A percentile compares a stretch with the other conserved stretches of the same genome.
These are phyloP conservation scores for Enteromius thamalakanensis DNA, from an alignment of 2,797 vertebrate species.

Conservation along the genomic window DNA sequence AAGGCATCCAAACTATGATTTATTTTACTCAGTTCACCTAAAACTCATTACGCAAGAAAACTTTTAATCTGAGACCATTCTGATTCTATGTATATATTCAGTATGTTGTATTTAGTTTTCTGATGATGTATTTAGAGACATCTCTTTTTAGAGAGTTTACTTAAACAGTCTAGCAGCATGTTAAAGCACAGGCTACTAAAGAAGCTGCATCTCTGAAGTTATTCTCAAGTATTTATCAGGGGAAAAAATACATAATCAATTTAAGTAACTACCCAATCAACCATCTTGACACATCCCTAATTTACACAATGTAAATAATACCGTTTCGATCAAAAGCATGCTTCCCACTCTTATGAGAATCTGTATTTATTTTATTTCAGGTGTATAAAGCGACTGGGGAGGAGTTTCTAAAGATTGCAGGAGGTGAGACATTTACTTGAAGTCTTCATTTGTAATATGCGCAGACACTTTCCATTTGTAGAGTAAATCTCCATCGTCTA, in stretches of 20 bases:
- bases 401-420: slow-evolving; percentile 97
- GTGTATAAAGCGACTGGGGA: slow-evolving; percentile 98
- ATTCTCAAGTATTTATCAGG: background rate
- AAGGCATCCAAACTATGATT: background rate
- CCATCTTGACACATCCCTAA: background rate
- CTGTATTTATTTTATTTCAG: slow-evolving; percentile 69
- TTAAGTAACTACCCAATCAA: background rate
- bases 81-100: background rate
- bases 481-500: slow-evolving; percentile 22
- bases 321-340: background rate
- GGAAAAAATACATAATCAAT: too few relatives aligned
- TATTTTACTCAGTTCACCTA: background rate
- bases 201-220: background rate
- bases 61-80: background rate
- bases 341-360: background rate
- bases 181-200: background rate
- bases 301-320: background rate
- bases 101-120: background rate
- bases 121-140: background rate
- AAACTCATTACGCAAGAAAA: background rate
- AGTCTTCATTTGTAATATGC: slow-evolving; percentile 58
- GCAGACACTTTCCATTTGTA: slow-evolving; percentile 19
- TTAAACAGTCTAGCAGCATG: background rate
- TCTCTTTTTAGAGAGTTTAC: background rate
- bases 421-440: slow-evolving; percentile 82